Percentiles rank a stretch among this genome's conserved stretches.
These are phyloP conservation scores for Mirounga angustirostris DNA, from an alignment of 2,113 vertebrate species.

Conservation along the genomic window DNA sequence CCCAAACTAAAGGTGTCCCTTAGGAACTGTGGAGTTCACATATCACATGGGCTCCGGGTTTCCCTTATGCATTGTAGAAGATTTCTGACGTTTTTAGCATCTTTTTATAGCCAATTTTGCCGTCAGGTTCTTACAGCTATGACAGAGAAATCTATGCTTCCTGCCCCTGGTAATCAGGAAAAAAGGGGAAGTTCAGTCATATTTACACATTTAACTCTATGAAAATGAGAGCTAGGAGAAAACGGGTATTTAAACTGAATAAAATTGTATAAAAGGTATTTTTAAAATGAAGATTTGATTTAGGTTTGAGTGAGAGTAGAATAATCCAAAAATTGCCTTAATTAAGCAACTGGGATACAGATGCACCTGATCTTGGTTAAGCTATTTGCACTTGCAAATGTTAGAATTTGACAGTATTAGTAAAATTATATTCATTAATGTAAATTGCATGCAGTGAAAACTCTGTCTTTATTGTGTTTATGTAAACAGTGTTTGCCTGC, in stretches of 20 bases:
- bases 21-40: not conserved
- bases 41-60: not conserved
- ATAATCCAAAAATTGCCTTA: slow-evolving; percentile 53
- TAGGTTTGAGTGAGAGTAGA: not conserved
- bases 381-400: slow-evolving; percentile 67
- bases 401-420: slow-evolving; percentile 71
- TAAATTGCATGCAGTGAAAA: slow-evolving; percentile 63
- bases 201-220: not conserved
- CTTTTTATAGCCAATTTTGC: not conserved
- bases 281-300: not conserved
- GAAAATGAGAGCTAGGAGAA: not conserved
- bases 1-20: not conserved
- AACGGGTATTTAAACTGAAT: not conserved
- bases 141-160: not conserved
- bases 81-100: not conserved
- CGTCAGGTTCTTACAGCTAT: not conserved
- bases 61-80: not conserved
- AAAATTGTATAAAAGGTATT: not conserved
- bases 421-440: slow-evolving; percentile 70
- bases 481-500: slow-evolving; percentile 33
- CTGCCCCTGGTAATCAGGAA: not conserved
- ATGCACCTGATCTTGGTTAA: slow-evolving; percentile 58
- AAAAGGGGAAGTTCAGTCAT: not conserved
- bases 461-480: slow-evolving; percentile 58
- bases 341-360: slow-evolving; percentile 58